Base-by-base conservation (phyloP, 2,113 vertebrate genomes). In the Muntiacus reevesi region DNA sequence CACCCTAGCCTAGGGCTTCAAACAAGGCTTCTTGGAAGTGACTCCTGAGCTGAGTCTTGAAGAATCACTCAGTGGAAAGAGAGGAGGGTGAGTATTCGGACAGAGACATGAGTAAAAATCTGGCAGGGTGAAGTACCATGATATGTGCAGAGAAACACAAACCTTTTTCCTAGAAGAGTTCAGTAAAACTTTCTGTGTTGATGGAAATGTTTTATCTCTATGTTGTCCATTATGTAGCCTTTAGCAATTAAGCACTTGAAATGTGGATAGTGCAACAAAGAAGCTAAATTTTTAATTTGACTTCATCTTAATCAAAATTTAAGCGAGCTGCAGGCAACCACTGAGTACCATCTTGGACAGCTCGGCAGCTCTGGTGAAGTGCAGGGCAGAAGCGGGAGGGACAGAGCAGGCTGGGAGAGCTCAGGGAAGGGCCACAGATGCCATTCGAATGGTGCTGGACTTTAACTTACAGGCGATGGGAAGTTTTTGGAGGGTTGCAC, bases 301-400 rank as follows among this genome's bases (percentile, higher is more conserved):
- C 89, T 96, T 89, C 28, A 89, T 89, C 89, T 92, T 89, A 92
- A 87, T 64, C 95, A 76, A 82, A 82, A 90, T 87, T 64, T 91
- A 92, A 71, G 82, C 30, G n/a, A 83, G 87, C 57, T 14, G 14
- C 47, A 16, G 14, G 87, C 30, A 62, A 64, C 15, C 16, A 9
- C 50, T 82, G 82, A 82, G 50, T 87, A 45, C 59, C 28, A 36
- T 25, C 43, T n/a, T 11, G 27, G 79, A 28, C 52, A 45, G 52
- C 2, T 5, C 7, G 9, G 55, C 1, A 3, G 55, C 87, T 57
- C 55, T 47, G 40, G 47, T 19, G 15, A 54, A 4, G n/a, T 14
- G 19, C 52, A 19, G 33, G 28, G 40, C 47, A 27, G 62, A 84
- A 40, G 62, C 2, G 3, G 25, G 25, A 86, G 43, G 85, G 52